Evolutionary conservation across 2,888 invertebrate genomes (phyloP), one percentile per base, ranked within the genome.

Genomic region (Trichopria drosophilae): DNA sequence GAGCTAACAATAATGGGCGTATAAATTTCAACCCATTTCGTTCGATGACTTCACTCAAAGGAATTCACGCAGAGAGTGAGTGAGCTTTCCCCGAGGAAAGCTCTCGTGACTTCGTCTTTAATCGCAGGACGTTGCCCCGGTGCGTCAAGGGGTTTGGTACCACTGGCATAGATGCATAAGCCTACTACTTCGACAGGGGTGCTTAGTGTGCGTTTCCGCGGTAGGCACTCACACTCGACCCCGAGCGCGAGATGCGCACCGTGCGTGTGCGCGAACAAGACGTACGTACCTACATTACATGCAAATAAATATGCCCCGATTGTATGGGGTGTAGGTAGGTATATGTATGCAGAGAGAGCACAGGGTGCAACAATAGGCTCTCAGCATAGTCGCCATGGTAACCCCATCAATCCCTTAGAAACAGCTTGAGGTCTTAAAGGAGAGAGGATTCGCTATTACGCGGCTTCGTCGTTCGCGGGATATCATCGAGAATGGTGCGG

Each of bases 321-420:
- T 60, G 60, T 54, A 64, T 57, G 60, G 52, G 61, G 59, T 55
- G 45, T 48, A 35, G 32, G 43, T 12, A 16, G 37, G 15, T 34
- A 15, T 43, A 12, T 35, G 45, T 41, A 44, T 18, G 29, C 39
- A 43, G 36, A 54, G 26, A 26, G 26, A 58, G 56, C 61, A 59
- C 67, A 57, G 71, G 70, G 71, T 73, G 72, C 74, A 74, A 75
- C 75, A 75, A 75, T 75, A 69, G 72, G 72, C 69, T 63, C 68
- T 71, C 69, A 61, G 62, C 56, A 51, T 50, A 57, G 73, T 75
- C 67, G 59, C 67, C 71, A 73, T 73, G 68, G 73, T 58, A 71
- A 74, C 75, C 68, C 75, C 74, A 73, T 72, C 71, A 72, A 73
- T 74, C 73, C 73, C 74, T 73, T 75, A 69, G 73, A 72, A 75